Base-by-base conservation (phyloP, 2,888 invertebrate species). In the Amphipyra tragopoginis region DNA sequence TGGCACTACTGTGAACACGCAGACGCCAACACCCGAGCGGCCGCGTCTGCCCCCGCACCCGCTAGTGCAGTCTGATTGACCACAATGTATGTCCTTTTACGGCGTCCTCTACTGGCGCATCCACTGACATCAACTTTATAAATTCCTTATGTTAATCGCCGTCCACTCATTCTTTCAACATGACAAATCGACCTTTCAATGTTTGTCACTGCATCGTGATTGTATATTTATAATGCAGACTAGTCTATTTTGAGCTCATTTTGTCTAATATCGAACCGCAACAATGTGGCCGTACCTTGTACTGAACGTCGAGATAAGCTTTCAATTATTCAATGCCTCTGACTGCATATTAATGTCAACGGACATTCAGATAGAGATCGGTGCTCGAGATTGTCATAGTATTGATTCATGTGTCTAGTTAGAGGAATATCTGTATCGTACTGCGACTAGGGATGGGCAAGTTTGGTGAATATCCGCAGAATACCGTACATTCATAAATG, bases 271-370 rank as follows among this genome's bases (percentile, higher is more conserved):
- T 65, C 29, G 36, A 58, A 49, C 39, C 36, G 9, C 47, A 11
- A 34, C 26, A 74, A 15, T 63, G 53, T 69, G 57, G 36, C 56
- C 44, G 42, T 29, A 43, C 64, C 68, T 60, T 64, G 50, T 34
- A 45, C 10, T 13, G 43, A 15, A 44, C 40, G n/a, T 36, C 29
- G 68, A 81, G 82, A 82, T 82, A 81, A 79, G 82, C 82, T 77
- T 82, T 82, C 82, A 82, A 82, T 82, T 81, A 82, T 82, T 82
- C 82, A 77, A 71, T 78, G 66, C 59, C 61, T 54, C 62, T 68
- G 65, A 72, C 71, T 74, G 77, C 67, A 78, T 77, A 80, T 77
- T 80, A 77, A 81, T 80, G 75, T 72, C 73, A 75, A 59, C 63
- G 74, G 77, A 69, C 65, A 68, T 75, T 70, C 61, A 65, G 67